These are phyloP conservation scores for Trematocara marginatum DNA, from an alignment of 2,113 vertebrate species.

Conservation along the genomic window DNA sequence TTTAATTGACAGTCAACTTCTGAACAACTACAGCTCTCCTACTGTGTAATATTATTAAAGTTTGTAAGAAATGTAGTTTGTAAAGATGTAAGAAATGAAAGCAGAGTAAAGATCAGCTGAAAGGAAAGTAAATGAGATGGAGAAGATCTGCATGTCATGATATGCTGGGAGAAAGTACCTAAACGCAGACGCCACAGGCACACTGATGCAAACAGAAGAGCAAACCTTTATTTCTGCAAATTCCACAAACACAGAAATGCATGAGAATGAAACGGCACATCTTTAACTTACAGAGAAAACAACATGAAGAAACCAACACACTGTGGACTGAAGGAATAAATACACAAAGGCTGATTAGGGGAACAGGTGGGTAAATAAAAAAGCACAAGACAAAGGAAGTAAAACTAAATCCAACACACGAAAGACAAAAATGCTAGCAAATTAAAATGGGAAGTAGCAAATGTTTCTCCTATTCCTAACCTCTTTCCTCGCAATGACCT, in stretches of 20 bases:
- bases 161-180: not conserved
- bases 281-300: not conserved
- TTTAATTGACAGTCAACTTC: not conserved
- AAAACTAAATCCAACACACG: not conserved
- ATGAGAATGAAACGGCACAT: not conserved
- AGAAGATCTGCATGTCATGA: not conserved
- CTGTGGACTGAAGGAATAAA: not conserved
- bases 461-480: not conserved
- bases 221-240: not conserved
- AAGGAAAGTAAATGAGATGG: not conserved
- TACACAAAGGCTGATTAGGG: not conserved
- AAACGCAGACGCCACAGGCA: not conserved
- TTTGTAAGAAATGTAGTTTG: too few species aligned
- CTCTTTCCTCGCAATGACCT: not conserved
- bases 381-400: not conserved
- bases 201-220: accelerated
- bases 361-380: not conserved
- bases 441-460: not conserved
- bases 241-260: not conserved
- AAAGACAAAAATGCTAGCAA: not conserved
- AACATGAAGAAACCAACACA: not conserved
- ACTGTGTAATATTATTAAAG: not conserved
- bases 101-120: not conserved
- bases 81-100: not conserved
- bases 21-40: not conserved